These are phyloP conservation scores for Ametastegia equiseti DNA, from an alignment of 2,888 invertebrate genomes.

Conservation along the genomic window DNA sequence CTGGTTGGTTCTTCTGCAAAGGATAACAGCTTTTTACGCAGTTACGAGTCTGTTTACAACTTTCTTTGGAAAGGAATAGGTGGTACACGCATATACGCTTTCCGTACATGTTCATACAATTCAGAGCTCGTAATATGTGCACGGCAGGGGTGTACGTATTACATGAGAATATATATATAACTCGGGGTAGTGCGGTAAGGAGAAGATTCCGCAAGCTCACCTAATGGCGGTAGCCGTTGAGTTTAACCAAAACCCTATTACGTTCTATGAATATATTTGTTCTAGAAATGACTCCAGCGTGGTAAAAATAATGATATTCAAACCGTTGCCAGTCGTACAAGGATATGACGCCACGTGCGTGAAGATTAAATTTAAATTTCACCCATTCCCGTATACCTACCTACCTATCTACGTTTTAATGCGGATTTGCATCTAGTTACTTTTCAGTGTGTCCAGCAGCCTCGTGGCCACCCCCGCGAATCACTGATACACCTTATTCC, in stretches of 20 bases:
- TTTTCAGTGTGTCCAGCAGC: not conserved
- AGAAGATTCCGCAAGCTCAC: not conserved
- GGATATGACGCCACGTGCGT: conserved; percentile 31
- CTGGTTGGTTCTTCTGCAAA: not conserved
- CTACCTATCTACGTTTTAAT: conserved; percentile 32
- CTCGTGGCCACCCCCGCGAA: not conserved
- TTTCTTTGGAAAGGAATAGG: not conserved
- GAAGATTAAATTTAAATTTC: conserved; percentile 38
- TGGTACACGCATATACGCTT: not conserved
- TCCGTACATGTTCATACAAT: not conserved
- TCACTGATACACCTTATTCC: not conserved
- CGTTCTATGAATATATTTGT: conserved; percentile 49
- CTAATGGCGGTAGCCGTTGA: conserved; percentile 18
- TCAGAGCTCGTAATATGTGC: not conserved
- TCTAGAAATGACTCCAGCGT: conserved; percentile 41
- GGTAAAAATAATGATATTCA: conserved; percentile 47
- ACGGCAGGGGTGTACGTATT: not conserved
- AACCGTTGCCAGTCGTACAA: conserved; percentile 6
- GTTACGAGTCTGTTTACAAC: conserved; percentile 5
- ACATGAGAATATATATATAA: not conserved
- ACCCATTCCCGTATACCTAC: not conserved
- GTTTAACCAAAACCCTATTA: conserved; percentile 40
- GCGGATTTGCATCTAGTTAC: conserved; percentile 37
- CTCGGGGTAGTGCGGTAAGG: not conserved
- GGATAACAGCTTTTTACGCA: not conserved